Conservation (phyloP, 2,797 vertebrate genomes). For the Leptodactylus fallax region DNA sequence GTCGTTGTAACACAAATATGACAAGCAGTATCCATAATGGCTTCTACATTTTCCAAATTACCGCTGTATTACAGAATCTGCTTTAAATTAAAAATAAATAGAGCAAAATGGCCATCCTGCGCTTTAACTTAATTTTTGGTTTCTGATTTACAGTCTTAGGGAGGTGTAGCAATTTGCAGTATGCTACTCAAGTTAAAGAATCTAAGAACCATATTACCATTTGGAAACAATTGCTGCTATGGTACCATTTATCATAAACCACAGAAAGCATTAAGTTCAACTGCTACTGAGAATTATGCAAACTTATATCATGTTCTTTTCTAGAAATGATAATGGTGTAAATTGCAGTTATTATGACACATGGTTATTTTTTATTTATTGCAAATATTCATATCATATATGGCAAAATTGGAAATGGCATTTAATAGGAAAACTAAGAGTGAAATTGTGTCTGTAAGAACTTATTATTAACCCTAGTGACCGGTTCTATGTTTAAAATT, state of each 20-base stretch:
- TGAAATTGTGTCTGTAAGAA: neutral
- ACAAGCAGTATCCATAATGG: constrained; percentile 7
- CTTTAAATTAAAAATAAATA: constrained; percentile 40
- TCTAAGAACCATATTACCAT: constrained; percentile 23
- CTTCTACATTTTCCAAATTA: constrained; percentile 39
- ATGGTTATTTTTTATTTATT: neutral
- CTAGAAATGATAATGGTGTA: neutral
- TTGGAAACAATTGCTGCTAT: constrained; percentile 43
- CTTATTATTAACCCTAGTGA: neutral
- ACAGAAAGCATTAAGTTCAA: neutral
- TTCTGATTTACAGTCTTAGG: constrained; percentile 39
- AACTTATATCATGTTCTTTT: neutral
- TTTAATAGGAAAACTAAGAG: neutral
- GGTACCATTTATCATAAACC: neutral
- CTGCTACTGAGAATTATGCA: neutral
- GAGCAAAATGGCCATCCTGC: constrained; percentile 25
- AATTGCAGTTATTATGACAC: neutral
- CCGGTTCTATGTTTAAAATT: too few species aligned
- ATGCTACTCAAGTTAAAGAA: constrained; percentile 27
- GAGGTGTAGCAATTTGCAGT: constrained; percentile 27
- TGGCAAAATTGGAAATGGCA: neutral
- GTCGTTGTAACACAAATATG: neutral
- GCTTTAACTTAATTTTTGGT: constrained; percentile 22
- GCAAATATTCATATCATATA: neutral
- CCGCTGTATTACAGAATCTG: constrained; percentile 17